These are phyloP conservation scores for Luperina testacea DNA, from an alignment of 2,888 invertebrate species.

Conservation along the genomic window DNA sequence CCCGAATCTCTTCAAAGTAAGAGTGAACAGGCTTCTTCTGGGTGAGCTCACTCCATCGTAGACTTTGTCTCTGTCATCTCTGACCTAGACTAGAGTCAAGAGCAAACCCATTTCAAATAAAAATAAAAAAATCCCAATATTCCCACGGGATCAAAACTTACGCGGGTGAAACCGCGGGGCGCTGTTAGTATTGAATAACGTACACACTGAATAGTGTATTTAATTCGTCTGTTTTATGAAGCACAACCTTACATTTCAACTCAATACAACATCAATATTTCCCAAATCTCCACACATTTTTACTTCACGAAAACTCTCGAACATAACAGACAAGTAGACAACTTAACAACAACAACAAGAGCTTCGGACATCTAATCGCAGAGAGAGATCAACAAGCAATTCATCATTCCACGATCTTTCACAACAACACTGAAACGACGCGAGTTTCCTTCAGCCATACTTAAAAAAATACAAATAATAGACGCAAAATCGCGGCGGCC, in stretches of 20 bases:
- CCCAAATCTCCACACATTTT: background rate
- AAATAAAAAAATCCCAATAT: too few species aligned
- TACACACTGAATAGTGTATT: too few species aligned
- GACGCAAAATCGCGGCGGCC: conserved; percentile 49
- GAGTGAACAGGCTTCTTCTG: too few species aligned
- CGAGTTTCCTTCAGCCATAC: conserved; percentile 65
- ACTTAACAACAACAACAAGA: conserved; percentile 38
- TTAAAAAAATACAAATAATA: conserved; percentile 65
- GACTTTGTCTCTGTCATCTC: too few species aligned
- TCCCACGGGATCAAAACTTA: too few species aligned
- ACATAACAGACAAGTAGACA: conserved; percentile 44
- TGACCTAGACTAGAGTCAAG: too few species aligned
- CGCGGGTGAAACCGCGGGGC: too few species aligned
- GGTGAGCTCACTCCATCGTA: too few species aligned
- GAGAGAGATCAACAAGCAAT: conserved; percentile 71
- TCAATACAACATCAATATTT: background rate
- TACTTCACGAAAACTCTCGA: background rate
- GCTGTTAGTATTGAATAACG: background rate
- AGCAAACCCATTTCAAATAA: too few species aligned
- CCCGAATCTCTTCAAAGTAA: too few species aligned
- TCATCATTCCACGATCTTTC: conserved; percentile 74
- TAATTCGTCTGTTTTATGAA: background rate
- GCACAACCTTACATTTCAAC: background rate
- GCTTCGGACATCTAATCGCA: conserved; percentile 49
- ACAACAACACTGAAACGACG: conserved; percentile 69